Evolutionary conservation across 2,888 invertebrate species (phyloP).

Genomic region (Lissonota sp.): DNA sequence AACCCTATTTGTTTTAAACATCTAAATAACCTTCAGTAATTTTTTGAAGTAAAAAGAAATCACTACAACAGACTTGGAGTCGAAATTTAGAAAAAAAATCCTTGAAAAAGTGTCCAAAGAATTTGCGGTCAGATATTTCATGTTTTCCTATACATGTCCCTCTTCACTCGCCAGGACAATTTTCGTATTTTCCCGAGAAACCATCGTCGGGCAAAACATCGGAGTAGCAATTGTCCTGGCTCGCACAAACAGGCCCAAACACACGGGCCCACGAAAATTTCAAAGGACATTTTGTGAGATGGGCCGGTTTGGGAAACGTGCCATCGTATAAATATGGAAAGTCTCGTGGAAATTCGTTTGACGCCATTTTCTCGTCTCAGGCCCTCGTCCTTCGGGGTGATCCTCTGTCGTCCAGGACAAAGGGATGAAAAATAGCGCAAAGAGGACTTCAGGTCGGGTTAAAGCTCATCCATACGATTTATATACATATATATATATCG

Average conservation of each 20-base stretch:
- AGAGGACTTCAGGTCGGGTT: slow-evolving; percentile 68
- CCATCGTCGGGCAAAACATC: slow-evolving; percentile 42
- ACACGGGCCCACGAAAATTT: neutral
- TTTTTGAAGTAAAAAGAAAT: no score
- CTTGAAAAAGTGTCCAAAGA: neutral
- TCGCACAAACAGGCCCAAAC: neutral
- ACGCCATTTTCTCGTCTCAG: slow-evolving; percentile 51
- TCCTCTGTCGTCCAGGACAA: slow-evolving; percentile 73
- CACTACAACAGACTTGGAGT: no score
- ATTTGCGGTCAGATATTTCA: neutral
- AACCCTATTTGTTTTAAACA: no score
- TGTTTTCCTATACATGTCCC: slow-evolving; percentile 21
- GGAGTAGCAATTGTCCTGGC: slow-evolving; percentile 43
- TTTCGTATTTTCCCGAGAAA: slow-evolving; percentile 38
- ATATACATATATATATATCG: neutral
- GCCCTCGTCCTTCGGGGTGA: slow-evolving; percentile 47
- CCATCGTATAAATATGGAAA: slow-evolving; percentile 54
- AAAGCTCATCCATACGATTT: slow-evolving; percentile 57
- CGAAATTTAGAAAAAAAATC: no score
- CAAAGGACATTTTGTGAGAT: slow-evolving; percentile 11
- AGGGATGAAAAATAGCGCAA: slow-evolving; percentile 75
- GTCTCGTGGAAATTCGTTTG: slow-evolving; percentile 59
- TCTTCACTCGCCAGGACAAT: neutral
- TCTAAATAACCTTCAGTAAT: no score
- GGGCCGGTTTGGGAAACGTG: slow-evolving; percentile 37